A percentile compares a stretch with the other conserved stretches of the same genome.
Evolutionary conservation across 2,113 vertebrate genomes (phyloP).

Genomic region (Syrrhaptes paradoxus): DNA sequence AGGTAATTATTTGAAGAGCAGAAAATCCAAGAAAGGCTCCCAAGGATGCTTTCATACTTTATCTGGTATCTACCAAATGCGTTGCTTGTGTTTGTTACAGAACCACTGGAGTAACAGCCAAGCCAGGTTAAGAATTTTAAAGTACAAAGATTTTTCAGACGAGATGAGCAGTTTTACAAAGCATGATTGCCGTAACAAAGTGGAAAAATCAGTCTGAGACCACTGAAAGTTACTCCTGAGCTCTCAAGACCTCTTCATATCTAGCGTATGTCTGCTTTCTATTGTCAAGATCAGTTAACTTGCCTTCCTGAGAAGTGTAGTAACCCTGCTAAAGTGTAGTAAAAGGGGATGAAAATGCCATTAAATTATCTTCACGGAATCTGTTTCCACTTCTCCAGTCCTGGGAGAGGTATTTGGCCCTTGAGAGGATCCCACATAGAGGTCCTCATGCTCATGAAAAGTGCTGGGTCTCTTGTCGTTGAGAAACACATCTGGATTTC

Average conservation of each 20-base stretch:
- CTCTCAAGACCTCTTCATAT: not conserved
- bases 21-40: not conserved
- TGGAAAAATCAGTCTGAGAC: not conserved
- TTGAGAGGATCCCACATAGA: not conserved
- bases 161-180: not conserved
- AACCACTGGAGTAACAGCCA: not conserved
- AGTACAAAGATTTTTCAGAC: not conserved
- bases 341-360: not conserved
- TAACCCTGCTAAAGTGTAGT: not conserved
- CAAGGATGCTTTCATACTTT: not conserved
- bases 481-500: not conserved
- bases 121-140: not conserved
- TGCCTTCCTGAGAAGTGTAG: not conserved
- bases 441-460: not conserved
- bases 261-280: not conserved
- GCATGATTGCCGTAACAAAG: not conserved
- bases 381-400: not conserved
- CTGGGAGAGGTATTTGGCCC: not conserved
- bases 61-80: not conserved
- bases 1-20: slow-evolving; percentile 1
- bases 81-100: not conserved
- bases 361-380: not conserved
- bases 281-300: not conserved
- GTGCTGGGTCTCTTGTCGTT: not conserved
- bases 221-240: not conserved